Base-by-base conservation (phyloP, 2,113 vertebrate genomes). In the Zonotrichia leucophrys region DNA sequence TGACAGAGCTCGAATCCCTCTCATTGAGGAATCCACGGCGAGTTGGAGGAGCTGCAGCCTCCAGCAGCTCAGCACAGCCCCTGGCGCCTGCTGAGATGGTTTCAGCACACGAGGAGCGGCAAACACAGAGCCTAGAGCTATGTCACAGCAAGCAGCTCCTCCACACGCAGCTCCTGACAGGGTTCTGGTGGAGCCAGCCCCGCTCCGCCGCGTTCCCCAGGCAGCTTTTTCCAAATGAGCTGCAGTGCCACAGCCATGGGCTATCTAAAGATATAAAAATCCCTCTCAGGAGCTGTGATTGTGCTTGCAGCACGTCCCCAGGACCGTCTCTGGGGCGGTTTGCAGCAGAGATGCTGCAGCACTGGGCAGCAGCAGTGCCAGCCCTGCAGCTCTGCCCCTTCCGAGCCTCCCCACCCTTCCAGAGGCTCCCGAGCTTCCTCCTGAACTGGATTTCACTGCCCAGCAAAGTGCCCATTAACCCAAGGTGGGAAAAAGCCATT, bases 71-170 rank as follows among this genome's bases (percentile, higher is more conserved):
- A 4, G 92, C 95, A 56, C 82, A 5, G 28, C n/a, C 82, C 60
- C 59, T 12, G 27, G 47, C 5, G 25, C 92, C 78, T 20, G 82
- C 83, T 13, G 90, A 21, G 44, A 35, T 70, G 93, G 16, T 27
- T 84, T 50, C 31, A 2, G 15, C 60, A 1, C 68, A 2, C 39
- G 79, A 75, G 69, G 67, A 37, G 73, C 44, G 94, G 83, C 14
- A 49, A 93, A 24, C 7, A 9, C 75, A 87, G 80, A 91, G 95
- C 86, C 95, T 94, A 49, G 16, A 94, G 95, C 92, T 63, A 94
- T 95, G 95, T 83, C 85, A 64, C 13, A 15, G 90, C 95, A 55
- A 69, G 50, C 74, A 6, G 77, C 93, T 97, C 93, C 89, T 95
- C 87, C 87, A 12, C 94, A 21, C 80, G 49, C 59, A 21, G 85